These are phyloP conservation scores for Belonocnema kinseyi DNA, from an alignment of 1,140 invertebrate genomes.

Conservation along the genomic window DNA sequence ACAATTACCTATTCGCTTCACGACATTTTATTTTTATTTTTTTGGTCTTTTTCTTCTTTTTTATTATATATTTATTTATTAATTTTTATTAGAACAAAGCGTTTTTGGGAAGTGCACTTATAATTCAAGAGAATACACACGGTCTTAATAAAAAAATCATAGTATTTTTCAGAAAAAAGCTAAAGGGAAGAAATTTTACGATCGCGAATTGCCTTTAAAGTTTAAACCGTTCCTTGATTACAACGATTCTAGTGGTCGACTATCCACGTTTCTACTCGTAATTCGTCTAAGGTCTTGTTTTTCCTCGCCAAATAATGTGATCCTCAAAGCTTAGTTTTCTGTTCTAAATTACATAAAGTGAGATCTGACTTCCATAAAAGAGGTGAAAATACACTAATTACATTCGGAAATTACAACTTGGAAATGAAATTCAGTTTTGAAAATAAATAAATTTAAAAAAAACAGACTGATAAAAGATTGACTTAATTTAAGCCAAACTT, in stretches of 20 bases:
- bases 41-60: slow-evolving; percentile 3
- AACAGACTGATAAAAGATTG: no score
- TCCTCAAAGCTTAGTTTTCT: not conserved
- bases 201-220: slow-evolving; percentile 1
- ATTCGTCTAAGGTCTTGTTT: not conserved
- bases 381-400: not conserved
- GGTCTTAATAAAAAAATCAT: no score
- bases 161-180: no score
- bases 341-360: slow-evolving; percentile 10
- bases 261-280: not conserved
- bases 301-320: not conserved
- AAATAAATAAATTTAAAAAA: no score
- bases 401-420: not conserved
- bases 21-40: not conserved
- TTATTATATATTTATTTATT: not conserved
- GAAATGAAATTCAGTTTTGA: not conserved
- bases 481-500: no score
- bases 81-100: no score
- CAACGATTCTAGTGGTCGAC: not conserved
- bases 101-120: no score
- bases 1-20: slow-evolving; percentile 23
- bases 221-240: not conserved
- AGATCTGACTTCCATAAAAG: not conserved
- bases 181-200: not conserved
- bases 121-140: no score